Percentiles rank a stretch among this genome's conserved stretches.
These are phyloP conservation scores for Cebidichthys violaceus DNA, from an alignment of 2,113 vertebrate genomes.

Conservation along the genomic window DNA sequence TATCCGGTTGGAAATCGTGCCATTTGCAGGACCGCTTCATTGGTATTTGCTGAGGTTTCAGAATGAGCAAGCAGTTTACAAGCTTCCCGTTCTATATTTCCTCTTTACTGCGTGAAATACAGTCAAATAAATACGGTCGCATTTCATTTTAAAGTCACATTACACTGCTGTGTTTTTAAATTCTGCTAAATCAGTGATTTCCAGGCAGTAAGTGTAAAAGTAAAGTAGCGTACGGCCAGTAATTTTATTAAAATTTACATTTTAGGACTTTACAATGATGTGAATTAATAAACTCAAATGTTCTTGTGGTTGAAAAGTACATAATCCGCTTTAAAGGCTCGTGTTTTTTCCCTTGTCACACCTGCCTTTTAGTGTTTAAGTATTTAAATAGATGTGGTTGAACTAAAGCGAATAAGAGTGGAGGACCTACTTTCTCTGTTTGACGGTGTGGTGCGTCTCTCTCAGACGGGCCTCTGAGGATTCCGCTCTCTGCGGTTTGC, in stretches of 20 bases:
- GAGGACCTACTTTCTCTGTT: constrained; percentile 61
- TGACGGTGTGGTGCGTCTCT: constrained; percentile 55
- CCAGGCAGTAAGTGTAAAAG: not conserved
- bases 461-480: constrained; percentile 61
- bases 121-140: too few relatives aligned
- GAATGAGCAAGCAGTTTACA: not conserved
- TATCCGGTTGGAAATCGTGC: too few relatives aligned
- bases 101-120: not conserved
- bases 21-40: not conserved
- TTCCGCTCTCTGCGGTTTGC: constrained; percentile 76
- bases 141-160: not conserved
- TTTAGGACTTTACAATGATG: not conserved
- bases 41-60: not conserved
- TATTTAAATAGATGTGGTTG: not conserved
- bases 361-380: not conserved
- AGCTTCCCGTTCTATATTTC: too few relatives aligned
- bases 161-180: not conserved
- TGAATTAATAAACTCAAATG: not conserved
- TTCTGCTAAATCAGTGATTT: not conserved
- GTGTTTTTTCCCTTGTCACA: not conserved
- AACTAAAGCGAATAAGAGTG: not conserved
- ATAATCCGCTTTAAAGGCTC: not conserved
- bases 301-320: not conserved
- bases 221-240: too few relatives aligned
- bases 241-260: not conserved